Percentiles rank a stretch among this genome's conserved stretches.
Conservation (phyloP, 2,113 vertebrate genomes). For the Tenebrosternarchus preto region DNA sequence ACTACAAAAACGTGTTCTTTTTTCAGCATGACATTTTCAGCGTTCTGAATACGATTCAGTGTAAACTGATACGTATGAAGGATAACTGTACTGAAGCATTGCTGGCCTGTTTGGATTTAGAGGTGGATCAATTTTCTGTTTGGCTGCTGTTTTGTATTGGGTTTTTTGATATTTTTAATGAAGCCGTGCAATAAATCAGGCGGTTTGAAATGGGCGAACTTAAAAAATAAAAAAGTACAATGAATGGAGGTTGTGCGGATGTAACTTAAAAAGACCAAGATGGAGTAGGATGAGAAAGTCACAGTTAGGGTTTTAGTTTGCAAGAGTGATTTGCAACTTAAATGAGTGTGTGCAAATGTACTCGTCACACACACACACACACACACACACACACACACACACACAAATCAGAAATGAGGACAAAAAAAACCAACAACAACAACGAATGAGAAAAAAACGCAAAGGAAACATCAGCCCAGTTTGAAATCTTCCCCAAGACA, state of each 20-base stretch:
- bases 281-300: constrained; percentile 61
- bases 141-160: not conserved
- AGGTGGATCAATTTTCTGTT: constrained; percentile 76
- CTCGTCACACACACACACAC: constrained; percentile 33
- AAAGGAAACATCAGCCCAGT: constrained; percentile 35
- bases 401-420: too few species aligned
- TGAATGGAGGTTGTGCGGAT: constrained; percentile 59
- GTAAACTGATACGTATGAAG: not conserved
- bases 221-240: constrained; percentile 61
- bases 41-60: constrained; percentile 77
- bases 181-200: constrained; percentile 71
- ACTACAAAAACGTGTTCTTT: not conserved
- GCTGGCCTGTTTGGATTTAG: constrained; percentile 72
- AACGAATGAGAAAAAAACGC: constrained; percentile 32
- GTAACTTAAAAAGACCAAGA: constrained; percentile 64
- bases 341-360: constrained; percentile 54
- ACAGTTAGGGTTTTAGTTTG: constrained; percentile 69
- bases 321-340: constrained; percentile 64
- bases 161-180: constrained; percentile 64
- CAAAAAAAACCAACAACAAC: constrained; percentile 23
- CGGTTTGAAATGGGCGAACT: constrained; percentile 68
- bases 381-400: constrained; percentile 23
- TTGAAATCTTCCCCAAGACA: constrained; percentile 8
- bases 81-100: constrained; percentile 58
- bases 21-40: not conserved